Base-by-base conservation (phyloP, 2,888 invertebrate species). In the Andrena haemorrhoa region DNA sequence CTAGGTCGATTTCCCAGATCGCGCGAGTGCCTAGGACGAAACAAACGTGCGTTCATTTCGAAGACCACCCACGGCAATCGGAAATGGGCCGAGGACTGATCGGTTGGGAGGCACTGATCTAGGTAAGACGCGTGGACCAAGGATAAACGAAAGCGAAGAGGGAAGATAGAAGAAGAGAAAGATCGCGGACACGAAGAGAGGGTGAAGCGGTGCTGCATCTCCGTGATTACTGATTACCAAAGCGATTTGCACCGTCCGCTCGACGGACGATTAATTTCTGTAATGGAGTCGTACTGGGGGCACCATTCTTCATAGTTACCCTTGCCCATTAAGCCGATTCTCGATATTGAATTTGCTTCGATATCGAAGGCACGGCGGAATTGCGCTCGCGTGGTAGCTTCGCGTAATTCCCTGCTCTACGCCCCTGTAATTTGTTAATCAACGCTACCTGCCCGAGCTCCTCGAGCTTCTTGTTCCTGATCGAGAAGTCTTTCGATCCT, bases 171-270 rank as follows among this genome's bases (percentile, higher is more conserved):
- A 49, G 35, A 12, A 10, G 41, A 33, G 20, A 29, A 12, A 41
- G 73, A 69, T 12, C 31, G 35, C 49, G 58, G 41, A 31, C 47
- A 79, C 63, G 66, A 16, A 70, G 70, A 71, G 65, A 66, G 70
- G 65, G 70, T 33, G 70, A 66, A 26, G 10, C 23, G 5, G 12
- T n/a, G 53, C 56, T 23, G 58, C 74, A 49, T 75, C 75, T 61
- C 26, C 61, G 69, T 56, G 65, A 72, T 85, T 78, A 76, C 79
- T 79, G 85, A 85, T 85, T 79, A 85, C 83, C 76, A 64, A 79
- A 79, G 74, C 85, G 86, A 85, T 85, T 85, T 79, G 86, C 82
- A 85, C 75, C 85, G 79, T 75, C 20, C 75, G 69, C 77, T 53
- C 61, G 69, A 56, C 74, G 76, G 31, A 70, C 82, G 85, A 85